Evolutionary conservation across 2,113 vertebrate species (phyloP), one percentile per base, ranked within the genome.

Genomic region (Bufo bufo): DNA sequence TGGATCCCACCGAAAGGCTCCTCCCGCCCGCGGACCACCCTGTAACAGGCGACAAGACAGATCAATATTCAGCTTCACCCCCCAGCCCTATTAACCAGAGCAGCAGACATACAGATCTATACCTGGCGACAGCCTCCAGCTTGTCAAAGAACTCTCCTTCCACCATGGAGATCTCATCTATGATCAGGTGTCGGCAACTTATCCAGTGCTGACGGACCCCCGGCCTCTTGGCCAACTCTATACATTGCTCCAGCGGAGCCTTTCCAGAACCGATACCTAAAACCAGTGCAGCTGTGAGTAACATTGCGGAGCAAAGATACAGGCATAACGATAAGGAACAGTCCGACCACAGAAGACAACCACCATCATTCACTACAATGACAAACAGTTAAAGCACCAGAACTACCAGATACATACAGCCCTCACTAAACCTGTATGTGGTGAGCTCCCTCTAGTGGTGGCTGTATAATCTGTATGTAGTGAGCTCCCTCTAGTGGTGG

Each of bases 121-220:
- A 99, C 98, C 98, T 97, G 50, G 97, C 97, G 54, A 99, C 95
- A 0, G 96, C 94, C 90, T 99, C 98, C 17, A 99, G 94, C 91
- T 96, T 99, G 90, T 99, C 98, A 89, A 99, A 99, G 90, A 99
- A 96, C 72, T 96, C 95, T 0, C 96, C 97, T 12, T 99, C 97
- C 89, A 99, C 97, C 98, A 99, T 99, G 6, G 98, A 99, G 90
- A 99, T 93, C 93, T 99, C 98, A 2, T 99, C 98, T 0, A 99
- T 97, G 93, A 99, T 95, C 47, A 99, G 95, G 89, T 97, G 96
- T 20, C 93, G 96, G 88, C 98, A 99, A 91, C 90, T 95, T 54
- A 96, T 94, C 98, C 98, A 99, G 89, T 97, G 96, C 91, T 96
- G 98, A 23, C 96, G 93, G 71, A 98, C 96, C 0, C 96, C 95